Base-by-base conservation (phyloP, 1,140 invertebrate genomes). In the Drosophila varians region DNA sequence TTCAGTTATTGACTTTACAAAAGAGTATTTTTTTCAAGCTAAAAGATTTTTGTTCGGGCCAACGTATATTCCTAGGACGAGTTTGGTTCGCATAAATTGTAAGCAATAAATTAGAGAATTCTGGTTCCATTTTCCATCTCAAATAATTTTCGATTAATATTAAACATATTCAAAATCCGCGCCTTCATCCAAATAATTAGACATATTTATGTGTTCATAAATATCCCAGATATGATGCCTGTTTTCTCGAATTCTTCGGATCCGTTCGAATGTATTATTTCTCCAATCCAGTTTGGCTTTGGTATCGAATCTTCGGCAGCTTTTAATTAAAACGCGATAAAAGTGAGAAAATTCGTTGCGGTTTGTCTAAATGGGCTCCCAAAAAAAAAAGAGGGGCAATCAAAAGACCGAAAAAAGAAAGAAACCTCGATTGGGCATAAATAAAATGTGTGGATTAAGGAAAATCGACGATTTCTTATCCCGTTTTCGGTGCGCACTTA, bases 131-230 rank as follows among this genome's bases (percentile, higher is more conserved):
- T 26, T 43, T 23, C 19, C 19, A 23, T 51, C 21, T 43, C 18
- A 7, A 55, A 34, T 48, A 40, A 68, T 47, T 68, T 69, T 47
- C 16, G 43, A 60, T 58, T 58, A 54, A 69, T 55, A 61, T 76
- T 57, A 25, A 70, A 72, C n/a, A 55, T 48, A 48, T 55, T 49
- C 38, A 23, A 62, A 21, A 23, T 56, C 54, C 51, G 64, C 58
- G 42, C 65, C 79, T 66, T 26, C 55, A 78, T 84, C 71, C 57
- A 86, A 84, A 86, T 86, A 84, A 84, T 84, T 78, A 64, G 80
- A 84, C 79, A 84, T 84, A 79, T 84, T 84, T 84, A 84, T 84
- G 79, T 68, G 80, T 72, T 75, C 79, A 86, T 84, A 84, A 86
- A 84, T 84, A 61, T 68, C 9, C 14, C 40, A 68, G 80, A 86